phyloP scores from a whole-genome alignment of 2,113 vertebrate genomes.

The Forbesichthys papilliferus region DNA sequence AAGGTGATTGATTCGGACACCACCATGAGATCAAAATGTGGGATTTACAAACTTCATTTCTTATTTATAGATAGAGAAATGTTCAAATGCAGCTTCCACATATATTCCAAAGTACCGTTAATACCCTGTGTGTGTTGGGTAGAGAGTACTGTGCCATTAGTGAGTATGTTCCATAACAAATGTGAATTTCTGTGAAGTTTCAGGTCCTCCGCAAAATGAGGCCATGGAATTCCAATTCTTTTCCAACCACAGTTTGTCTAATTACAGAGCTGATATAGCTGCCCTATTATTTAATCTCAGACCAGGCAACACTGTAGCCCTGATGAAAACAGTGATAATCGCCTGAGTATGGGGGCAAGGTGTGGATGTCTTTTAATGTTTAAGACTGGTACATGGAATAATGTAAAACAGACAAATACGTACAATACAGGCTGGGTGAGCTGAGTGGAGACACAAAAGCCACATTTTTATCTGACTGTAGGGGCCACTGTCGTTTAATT shows the following conservation, averaged over 20 bases:
- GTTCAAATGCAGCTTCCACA: background rate
- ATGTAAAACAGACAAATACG: background rate
- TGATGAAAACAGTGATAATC: slow-evolving; percentile 59
- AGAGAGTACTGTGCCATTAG: background rate
- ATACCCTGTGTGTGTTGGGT: background rate
- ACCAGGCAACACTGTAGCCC: slow-evolving; percentile 32
- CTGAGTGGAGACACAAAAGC: background rate
- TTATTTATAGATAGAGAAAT: background rate
- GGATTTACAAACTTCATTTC: background rate
- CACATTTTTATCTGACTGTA: no score
- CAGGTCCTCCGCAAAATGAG: slow-evolving; percentile 2
- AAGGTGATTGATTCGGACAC: background rate
- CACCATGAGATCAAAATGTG: slow-evolving; percentile 1
- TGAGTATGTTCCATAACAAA: slow-evolving; percentile 3
- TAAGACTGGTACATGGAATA: slow-evolving; percentile 15
- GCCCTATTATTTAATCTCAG: slow-evolving; percentile 51
- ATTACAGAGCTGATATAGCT: slow-evolving; percentile 61
- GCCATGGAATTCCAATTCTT: slow-evolving; percentile 4
- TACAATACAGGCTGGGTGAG: background rate
- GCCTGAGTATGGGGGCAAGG: slow-evolving; percentile 36
- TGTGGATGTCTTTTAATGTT: slow-evolving; percentile 55
- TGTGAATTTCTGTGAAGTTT: slow-evolving; percentile 17
- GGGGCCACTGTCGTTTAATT: no score
- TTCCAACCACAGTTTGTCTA: slow-evolving; percentile 32
- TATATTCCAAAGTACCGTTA: background rate